Evolutionary conservation across 2,888 invertebrate species (phyloP).

Genomic region (Sesia apiformis): DNA sequence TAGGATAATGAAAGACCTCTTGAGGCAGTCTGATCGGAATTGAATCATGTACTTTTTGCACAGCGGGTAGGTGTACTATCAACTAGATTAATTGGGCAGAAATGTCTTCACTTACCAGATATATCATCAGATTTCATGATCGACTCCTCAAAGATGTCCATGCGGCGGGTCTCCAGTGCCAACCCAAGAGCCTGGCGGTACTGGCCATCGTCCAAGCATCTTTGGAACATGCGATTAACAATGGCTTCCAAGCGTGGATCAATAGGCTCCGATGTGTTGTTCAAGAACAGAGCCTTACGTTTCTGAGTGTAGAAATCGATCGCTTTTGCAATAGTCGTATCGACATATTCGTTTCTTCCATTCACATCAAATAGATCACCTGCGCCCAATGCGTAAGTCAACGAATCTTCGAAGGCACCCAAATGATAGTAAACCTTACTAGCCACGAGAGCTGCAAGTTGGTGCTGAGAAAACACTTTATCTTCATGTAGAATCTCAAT

Average conservation of each 20-base stretch:
- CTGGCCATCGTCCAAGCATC: conserved; percentile 95
- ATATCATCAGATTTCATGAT: conserved; percentile 95
- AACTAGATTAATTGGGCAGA: no score
- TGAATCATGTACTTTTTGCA: no score
- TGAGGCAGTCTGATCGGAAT: no score
- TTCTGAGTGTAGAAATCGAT: conserved; percentile 97
- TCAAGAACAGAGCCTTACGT: conserved; percentile 82
- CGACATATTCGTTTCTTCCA: conserved; percentile 94
- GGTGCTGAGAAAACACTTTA: conserved; percentile 88
- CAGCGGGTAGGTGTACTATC: no score
- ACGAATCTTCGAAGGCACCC: conserved; percentile 96
- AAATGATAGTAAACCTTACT: conserved; percentile 99
- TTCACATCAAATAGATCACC: conserved; percentile 96
- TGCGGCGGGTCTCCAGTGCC: conserved; percentile 95
- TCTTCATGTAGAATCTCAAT: conserved; percentile 98
- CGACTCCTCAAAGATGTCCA: conserved; percentile 96
- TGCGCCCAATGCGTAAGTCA: conserved; percentile 97
- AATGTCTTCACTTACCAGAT: conserved; percentile 51
- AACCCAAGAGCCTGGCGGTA: conserved; percentile 96
- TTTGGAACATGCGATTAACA: conserved; percentile 97
- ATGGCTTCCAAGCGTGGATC: conserved; percentile 92
- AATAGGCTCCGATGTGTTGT: conserved; percentile 79
- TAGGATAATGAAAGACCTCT: no score
- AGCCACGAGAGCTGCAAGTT: conserved; percentile 96
- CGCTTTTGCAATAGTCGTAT: conserved; percentile 97